phyloP scores from a whole-genome alignment of 2,888 invertebrate species.

The Sturmia bella region DNA sequence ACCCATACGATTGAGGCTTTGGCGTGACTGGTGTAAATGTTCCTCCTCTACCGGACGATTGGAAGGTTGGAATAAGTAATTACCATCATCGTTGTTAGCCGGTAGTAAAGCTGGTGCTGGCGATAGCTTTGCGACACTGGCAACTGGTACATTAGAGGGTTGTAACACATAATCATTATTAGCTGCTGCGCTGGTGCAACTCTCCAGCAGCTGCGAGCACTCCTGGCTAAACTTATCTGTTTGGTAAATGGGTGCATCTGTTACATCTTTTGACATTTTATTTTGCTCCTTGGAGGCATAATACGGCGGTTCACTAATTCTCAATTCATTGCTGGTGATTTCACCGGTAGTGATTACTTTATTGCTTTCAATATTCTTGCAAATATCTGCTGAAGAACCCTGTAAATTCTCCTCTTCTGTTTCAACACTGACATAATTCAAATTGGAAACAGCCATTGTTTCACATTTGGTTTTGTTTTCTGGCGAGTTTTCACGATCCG shows the following conservation, averaged over 20 bases:
- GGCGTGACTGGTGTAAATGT: slow-evolving; percentile 71
- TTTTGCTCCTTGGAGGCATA: slow-evolving; percentile 81
- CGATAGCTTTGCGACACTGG: slow-evolving; percentile 76
- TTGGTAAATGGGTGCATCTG: slow-evolving; percentile 75
- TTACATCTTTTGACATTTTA: slow-evolving; percentile 74
- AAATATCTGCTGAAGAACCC: slow-evolving; percentile 76
- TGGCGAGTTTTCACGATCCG: slow-evolving; percentile 79
- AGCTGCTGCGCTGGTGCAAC: slow-evolving; percentile 74
- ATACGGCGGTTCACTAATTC: slow-evolving; percentile 81
- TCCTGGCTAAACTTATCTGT: slow-evolving; percentile 81
- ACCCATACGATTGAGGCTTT: slow-evolving; percentile 72
- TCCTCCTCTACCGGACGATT: slow-evolving; percentile 79
- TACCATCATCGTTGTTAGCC: slow-evolving; percentile 78
- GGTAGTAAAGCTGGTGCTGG: slow-evolving; percentile 75
- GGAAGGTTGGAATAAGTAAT: slow-evolving; percentile 81
- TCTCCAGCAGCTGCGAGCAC: slow-evolving; percentile 81
- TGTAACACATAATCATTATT: slow-evolving; percentile 84
- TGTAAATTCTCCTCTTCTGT: slow-evolving; percentile 79
- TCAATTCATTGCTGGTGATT: slow-evolving; percentile 79
- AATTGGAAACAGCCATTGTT: slow-evolving; percentile 80
- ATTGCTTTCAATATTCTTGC: slow-evolving; percentile 78
- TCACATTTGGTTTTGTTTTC: slow-evolving; percentile 75
- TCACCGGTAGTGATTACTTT: slow-evolving; percentile 77
- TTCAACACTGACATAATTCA: slow-evolving; percentile 81
- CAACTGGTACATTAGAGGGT: slow-evolving; percentile 85